These are phyloP conservation scores for Asobara japonica DNA, from an alignment of 1,140 invertebrate genomes.

Conservation along the genomic window DNA sequence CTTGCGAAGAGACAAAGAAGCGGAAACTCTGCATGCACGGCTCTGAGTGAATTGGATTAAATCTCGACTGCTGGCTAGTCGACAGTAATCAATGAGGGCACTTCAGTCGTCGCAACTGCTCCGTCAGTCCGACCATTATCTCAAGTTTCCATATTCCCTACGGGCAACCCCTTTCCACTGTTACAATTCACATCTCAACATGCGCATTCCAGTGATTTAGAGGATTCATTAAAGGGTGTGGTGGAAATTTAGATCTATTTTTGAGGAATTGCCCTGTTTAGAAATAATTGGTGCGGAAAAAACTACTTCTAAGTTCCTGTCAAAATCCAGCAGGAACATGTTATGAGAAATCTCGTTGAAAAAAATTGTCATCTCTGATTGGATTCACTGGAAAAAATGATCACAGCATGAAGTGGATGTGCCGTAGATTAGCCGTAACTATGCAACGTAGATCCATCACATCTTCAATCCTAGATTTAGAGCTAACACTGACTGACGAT, in stretches of 20 bases:
- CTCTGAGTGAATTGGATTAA: neutral
- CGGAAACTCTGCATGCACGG: neutral
- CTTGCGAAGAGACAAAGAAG: neutral
- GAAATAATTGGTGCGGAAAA: too few species aligned
- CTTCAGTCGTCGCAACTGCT: neutral
- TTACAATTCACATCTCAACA: too few species aligned
- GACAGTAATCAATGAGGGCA: neutral
- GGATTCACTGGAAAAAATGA: too few species aligned
- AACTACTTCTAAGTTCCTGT: too few species aligned
- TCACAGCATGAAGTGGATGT: too few species aligned
- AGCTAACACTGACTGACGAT: slow-evolving; percentile 21
- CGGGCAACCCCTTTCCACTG: neutral
- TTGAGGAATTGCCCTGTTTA: too few species aligned
- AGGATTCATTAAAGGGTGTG: too few species aligned
- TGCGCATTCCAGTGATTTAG: too few species aligned
- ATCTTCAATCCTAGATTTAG: neutral
- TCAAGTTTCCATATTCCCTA: neutral
- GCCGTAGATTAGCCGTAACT: neutral
- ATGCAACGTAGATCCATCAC: neutral
- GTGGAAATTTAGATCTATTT: too few species aligned
- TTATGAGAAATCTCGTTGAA: too few species aligned
- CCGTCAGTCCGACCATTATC: neutral
- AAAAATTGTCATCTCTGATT: too few species aligned
- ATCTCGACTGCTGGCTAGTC: neutral
- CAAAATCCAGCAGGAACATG: too few species aligned